These are phyloP conservation scores for Apantesis nais DNA, from an alignment of 2,888 invertebrate species.

Conservation along the genomic window DNA sequence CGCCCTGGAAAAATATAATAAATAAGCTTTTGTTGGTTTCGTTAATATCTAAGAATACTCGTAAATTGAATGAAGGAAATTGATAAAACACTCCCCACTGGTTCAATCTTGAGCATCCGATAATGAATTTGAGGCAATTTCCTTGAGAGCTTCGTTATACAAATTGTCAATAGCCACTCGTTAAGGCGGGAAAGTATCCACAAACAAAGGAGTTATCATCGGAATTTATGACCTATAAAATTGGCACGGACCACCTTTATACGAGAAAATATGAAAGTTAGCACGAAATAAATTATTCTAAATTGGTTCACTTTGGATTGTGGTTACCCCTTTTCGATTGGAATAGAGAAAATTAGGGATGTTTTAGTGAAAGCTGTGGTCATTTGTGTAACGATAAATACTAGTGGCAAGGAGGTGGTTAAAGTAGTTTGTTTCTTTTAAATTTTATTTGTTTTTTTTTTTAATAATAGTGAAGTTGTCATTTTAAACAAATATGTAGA, in stretches of 20 bases:
- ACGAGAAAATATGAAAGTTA: constrained; percentile 61
- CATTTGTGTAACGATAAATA: constrained; percentile 53
- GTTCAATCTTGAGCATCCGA: constrained; percentile 40
- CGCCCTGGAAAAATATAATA: background rate
- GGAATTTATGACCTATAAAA: constrained; percentile 69
- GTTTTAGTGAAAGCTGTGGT: constrained; percentile 50
- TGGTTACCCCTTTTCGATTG: constrained; percentile 60
- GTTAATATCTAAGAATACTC: constrained; percentile 20
- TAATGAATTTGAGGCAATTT: constrained; percentile 58
- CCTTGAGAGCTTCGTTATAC: constrained; percentile 55
- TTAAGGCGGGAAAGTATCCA: constrained; percentile 56
- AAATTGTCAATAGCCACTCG: constrained; percentile 60
- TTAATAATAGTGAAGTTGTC: background rate
- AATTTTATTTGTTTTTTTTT: background rate
- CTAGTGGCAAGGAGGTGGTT: constrained; percentile 45
- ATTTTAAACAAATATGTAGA: background rate
- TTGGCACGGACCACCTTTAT: constrained; percentile 57
- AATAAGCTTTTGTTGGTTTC: constrained; percentile 8
- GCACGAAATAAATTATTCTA: constrained; percentile 61
- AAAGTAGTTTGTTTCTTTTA: constrained; percentile 30
- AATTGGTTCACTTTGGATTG: constrained; percentile 63
- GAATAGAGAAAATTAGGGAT: constrained; percentile 56
- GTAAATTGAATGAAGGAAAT: constrained; percentile 42
- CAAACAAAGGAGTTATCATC: constrained; percentile 65
- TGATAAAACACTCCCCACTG: constrained; percentile 38